Evolutionary conservation across 2,888 invertebrate genomes (phyloP).

Genomic region (Nycteola revayana): DNA sequence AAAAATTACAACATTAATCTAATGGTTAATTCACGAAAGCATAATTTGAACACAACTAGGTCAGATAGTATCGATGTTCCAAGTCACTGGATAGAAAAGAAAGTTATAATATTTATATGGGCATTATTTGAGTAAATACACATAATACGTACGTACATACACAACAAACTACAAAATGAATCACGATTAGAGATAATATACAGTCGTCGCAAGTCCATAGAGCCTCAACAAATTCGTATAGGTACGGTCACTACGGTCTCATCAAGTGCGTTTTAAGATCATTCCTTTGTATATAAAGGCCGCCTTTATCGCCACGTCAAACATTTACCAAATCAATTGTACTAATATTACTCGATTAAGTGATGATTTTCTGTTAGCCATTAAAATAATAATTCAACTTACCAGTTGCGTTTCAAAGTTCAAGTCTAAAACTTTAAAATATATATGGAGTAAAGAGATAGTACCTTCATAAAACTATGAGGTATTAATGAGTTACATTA

Average conservation of each 20-base stretch:
- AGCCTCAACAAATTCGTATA: constrained; percentile 31
- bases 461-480: too few relatives aligned
- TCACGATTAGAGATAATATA: constrained; percentile 69
- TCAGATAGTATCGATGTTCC: constrained; percentile 68
- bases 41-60: constrained; percentile 42
- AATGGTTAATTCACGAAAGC: constrained; percentile 29
- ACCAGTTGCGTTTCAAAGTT: too few relatives aligned
- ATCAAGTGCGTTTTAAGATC: constrained; percentile 11
- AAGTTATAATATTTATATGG: constrained; percentile 62
- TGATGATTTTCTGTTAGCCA: constrained; percentile 35
- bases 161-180: constrained; percentile 79
- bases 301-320: constrained; percentile 15
- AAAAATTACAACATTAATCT: background rate
- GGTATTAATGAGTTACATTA: too few relatives aligned
- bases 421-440: too few relatives aligned
- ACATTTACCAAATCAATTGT: background rate
- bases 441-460: too few relatives aligned
- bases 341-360: constrained; percentile 18
- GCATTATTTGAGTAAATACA: constrained; percentile 73
- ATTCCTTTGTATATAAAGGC: constrained; percentile 7
- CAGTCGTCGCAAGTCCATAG: constrained; percentile 81
- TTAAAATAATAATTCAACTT: too few relatives aligned
- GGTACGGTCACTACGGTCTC: constrained; percentile 15
- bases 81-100: constrained; percentile 68
- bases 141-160: constrained; percentile 79